Evolutionary conservation across 1,140 invertebrate species (phyloP).

Genomic region (Antheraea mylitta): DNA sequence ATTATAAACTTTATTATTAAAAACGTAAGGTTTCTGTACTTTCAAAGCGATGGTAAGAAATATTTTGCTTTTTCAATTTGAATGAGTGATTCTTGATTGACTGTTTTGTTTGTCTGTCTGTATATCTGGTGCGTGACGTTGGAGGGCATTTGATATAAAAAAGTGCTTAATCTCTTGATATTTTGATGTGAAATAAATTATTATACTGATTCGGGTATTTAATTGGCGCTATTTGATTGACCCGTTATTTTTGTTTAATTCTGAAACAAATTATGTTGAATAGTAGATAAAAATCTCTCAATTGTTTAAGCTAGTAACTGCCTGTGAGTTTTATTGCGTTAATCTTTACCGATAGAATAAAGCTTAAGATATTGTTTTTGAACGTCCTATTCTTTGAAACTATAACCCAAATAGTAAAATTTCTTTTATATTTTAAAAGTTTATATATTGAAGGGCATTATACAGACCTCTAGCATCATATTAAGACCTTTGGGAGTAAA

Average conservation of each 20-base stretch:
- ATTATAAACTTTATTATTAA: neutral
- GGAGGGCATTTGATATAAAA: neutral
- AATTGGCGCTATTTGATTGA: neutral
- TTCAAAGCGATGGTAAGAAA: neutral
- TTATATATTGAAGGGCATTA: too few relatives aligned
- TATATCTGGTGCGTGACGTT: constrained; percentile 7
- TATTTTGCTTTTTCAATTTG: neutral
- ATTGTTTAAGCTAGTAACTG: too few relatives aligned
- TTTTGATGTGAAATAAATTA: neutral
- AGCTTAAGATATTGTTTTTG: too few relatives aligned
- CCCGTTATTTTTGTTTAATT: neutral
- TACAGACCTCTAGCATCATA: too few relatives aligned
- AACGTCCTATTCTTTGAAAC: too few relatives aligned
- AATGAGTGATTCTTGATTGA: constrained; percentile 26
- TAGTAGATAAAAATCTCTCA: too few relatives aligned
- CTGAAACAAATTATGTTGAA: too few relatives aligned
- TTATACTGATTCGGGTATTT: neutral
- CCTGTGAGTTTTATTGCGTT: too few relatives aligned
- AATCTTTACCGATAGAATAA: too few relatives aligned
- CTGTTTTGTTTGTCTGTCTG: constrained; percentile 32
- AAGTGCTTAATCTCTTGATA: neutral
- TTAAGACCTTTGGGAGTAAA: too few relatives aligned
- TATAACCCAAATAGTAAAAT: too few relatives aligned
- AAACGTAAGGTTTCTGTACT: neutral
- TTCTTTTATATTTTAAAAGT: too few relatives aligned